Percentiles rank a stretch among this genome's conserved stretches.
These are phyloP conservation scores for Sepioteuthis lessoniana DNA, from an alignment of 2,888 invertebrate species.

Conservation along the genomic window DNA sequence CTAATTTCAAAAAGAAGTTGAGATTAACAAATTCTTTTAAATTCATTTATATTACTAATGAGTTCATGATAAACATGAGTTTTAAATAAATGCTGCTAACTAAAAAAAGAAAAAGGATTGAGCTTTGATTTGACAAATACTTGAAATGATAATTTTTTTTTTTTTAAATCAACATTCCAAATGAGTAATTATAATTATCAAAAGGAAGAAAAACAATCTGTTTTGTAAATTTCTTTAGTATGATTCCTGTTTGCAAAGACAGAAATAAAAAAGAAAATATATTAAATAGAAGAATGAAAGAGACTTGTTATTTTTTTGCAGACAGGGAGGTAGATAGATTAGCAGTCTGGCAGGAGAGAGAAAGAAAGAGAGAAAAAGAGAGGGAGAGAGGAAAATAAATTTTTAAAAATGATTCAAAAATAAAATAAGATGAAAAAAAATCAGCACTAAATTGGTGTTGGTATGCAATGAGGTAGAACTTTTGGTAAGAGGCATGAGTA, in stretches of 20 bases:
- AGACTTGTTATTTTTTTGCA: not conserved
- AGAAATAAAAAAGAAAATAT: not conserved
- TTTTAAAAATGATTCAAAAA: not conserved
- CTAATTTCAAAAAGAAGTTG: no score
- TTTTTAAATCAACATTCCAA: not conserved
- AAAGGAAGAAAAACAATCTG: not conserved
- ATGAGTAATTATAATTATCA: not conserved
- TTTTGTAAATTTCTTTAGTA: not conserved
- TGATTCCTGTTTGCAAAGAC: not conserved
- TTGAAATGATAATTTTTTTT: no score
- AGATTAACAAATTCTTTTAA: no score
- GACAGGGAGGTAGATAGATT: not conserved
- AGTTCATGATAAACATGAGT: no score
- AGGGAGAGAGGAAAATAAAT: not conserved
- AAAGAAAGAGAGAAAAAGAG: not conserved
- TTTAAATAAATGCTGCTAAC: no score
- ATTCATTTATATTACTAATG: no score
- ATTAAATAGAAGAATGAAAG: not conserved
- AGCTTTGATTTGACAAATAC: no score
- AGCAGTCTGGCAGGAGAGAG: conserved; percentile 24
- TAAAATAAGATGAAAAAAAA: not conserved
- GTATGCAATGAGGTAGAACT: not conserved
- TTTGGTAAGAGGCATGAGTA: conserved; percentile 35
- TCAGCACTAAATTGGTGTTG: not conserved
- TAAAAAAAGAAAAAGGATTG: no score